Conservation (phyloP, 2,888 invertebrate species). For the Epiblema foenella region DNA sequence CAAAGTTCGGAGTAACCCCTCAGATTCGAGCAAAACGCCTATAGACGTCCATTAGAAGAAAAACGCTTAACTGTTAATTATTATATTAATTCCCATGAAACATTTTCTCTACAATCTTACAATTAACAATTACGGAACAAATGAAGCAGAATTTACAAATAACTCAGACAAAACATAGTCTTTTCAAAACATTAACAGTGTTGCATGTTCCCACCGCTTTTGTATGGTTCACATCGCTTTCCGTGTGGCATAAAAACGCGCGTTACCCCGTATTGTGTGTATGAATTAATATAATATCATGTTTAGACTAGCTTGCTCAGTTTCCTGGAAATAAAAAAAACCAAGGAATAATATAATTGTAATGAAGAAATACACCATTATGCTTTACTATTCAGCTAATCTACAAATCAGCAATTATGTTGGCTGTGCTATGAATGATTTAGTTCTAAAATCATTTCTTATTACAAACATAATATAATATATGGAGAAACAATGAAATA, state of each 20-base stretch:
- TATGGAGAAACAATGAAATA: too few species aligned
- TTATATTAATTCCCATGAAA: too few species aligned
- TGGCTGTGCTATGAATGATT: too few species aligned
- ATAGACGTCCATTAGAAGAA: too few species aligned
- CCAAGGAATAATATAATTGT: not conserved
- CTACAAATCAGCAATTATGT: too few species aligned
- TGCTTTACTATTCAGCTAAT: too few species aligned
- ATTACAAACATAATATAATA: too few species aligned
- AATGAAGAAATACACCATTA: slow-evolving; percentile 1
- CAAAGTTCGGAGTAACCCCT: too few species aligned
- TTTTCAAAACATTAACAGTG: not conserved
- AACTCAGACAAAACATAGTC: not conserved
- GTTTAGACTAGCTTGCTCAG: not conserved
- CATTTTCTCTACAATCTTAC: too few species aligned
- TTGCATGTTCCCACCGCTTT: slow-evolving; percentile 31
- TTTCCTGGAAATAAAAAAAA: not conserved
- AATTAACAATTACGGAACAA: not conserved
- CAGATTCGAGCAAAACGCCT: too few species aligned
- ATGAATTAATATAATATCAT: slow-evolving; percentile 24
- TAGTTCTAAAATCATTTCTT: too few species aligned
- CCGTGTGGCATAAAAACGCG: slow-evolving; percentile 25
- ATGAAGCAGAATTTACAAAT: not conserved
- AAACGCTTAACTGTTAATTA: too few species aligned
- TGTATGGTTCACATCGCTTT: slow-evolving; percentile 29
- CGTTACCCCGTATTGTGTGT: slow-evolving; percentile 23